Percentiles rank a stretch among this genome's conserved stretches.
Evolutionary conservation across 2,113 vertebrate genomes (phyloP).

Genomic region (Brachyistius frenatus): DNA sequence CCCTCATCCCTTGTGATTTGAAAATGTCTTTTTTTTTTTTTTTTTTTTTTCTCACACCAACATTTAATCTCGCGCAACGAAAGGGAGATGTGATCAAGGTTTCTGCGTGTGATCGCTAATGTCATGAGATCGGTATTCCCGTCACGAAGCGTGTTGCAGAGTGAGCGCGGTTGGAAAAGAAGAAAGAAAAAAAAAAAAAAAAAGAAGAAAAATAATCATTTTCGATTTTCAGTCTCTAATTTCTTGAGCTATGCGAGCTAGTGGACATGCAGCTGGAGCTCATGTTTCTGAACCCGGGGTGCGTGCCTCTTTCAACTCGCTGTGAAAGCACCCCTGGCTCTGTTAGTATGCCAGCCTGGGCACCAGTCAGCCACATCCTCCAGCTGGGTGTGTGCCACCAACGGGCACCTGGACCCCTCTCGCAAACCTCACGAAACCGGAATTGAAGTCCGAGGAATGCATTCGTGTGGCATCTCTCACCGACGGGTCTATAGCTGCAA

Average conservation of each 20-base stretch:
- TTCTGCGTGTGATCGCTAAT: not conserved
- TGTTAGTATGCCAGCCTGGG: constrained; percentile 80
- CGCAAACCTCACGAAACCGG: constrained; percentile 60
- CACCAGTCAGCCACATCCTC: constrained; percentile 79
- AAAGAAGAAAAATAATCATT: constrained; percentile 20
- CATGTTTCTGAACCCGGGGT: constrained; percentile 58
- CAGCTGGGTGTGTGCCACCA: constrained; percentile 79
- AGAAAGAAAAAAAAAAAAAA: constrained; percentile 1
- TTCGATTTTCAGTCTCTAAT: constrained; percentile 32
- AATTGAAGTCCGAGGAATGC: constrained; percentile 61
- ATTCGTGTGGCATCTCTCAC: constrained; percentile 28
- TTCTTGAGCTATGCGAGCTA: constrained; percentile 39
- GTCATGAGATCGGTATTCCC: constrained; percentile 46
- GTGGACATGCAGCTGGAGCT: constrained; percentile 76
- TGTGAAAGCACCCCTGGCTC: constrained; percentile 79
- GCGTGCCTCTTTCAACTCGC: constrained; percentile 68
- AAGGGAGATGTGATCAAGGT: constrained; percentile 19
- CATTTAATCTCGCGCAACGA: constrained; percentile 30
- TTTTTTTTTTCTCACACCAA: constrained; percentile 9
- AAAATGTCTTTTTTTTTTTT: constrained; percentile 46
- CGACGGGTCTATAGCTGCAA: not conserved
- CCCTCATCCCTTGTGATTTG: constrained; percentile 52
- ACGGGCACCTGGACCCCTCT: constrained; percentile 78
- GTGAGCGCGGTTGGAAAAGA: not conserved
- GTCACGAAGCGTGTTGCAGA: not conserved